phyloP scores from a whole-genome alignment of 2,888 invertebrate species.

The Platycheirus rosarum region DNA sequence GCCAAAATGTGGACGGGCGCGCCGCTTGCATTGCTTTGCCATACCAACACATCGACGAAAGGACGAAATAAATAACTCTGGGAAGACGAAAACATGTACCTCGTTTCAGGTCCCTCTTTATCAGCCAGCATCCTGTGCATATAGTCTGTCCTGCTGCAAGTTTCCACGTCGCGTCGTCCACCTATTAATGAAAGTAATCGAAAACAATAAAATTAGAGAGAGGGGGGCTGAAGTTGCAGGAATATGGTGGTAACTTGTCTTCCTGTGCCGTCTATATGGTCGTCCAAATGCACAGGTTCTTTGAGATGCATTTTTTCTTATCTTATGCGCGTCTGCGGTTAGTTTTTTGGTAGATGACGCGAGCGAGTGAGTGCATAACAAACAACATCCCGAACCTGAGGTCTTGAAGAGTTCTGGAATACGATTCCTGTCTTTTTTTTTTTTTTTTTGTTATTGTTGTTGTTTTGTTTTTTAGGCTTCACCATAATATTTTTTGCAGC shows the following conservation, averaged over 20 bases:
- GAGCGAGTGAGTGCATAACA: constrained; percentile 44
- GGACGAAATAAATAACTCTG: constrained; percentile 70
- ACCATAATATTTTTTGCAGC: constrained; percentile 39
- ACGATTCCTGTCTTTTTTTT: constrained; percentile 53
- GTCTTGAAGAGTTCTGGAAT: constrained; percentile 64
- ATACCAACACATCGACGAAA: constrained; percentile 53
- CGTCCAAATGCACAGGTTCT: constrained; percentile 32
- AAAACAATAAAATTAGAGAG: constrained; percentile 73
- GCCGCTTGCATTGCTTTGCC: constrained; percentile 48
- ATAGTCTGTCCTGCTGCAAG: constrained; percentile 1
- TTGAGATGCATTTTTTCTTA: constrained; percentile 73
- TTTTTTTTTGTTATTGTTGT: constrained; percentile 39
- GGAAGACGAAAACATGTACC: constrained; percentile 27
- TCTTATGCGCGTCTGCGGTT: constrained; percentile 66
- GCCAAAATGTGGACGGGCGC: not conserved
- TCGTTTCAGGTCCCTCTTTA: constrained; percentile 18
- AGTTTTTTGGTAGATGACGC: constrained; percentile 72
- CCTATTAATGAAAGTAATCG: constrained; percentile 73
- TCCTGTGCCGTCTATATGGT: constrained; percentile 20
- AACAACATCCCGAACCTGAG: constrained; percentile 43
- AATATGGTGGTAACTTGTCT: constrained; percentile 70
- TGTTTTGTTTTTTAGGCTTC: constrained; percentile 56
- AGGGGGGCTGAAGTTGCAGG: constrained; percentile 53
- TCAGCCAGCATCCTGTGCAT: constrained; percentile 24
- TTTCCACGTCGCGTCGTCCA: constrained; percentile 23